Evolutionary conservation across 2,888 invertebrate genomes (phyloP), one percentile per base, ranked within the genome.

Genomic region (Piscicola geometra): DNA sequence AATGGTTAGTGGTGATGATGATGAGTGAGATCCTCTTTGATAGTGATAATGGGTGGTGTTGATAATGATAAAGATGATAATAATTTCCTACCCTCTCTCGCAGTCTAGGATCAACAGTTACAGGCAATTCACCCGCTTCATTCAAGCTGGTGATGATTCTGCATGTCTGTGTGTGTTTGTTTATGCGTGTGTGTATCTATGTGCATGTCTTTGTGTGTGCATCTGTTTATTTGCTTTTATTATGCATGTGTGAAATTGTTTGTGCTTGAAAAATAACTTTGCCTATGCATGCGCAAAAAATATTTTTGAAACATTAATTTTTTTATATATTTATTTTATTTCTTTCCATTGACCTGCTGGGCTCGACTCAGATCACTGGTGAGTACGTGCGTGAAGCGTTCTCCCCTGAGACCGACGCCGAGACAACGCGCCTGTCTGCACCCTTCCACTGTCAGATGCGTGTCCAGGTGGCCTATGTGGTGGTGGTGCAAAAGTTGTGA

Each of bases 351-450:
- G n/a, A 73, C 73, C 25, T 73, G 25, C 12, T 60, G 3, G 25
- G 73, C 73, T 32, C 73, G n/a, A n/a, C 25, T 60, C n/a, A 73
- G 41, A 36, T 73, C 73, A 36, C 73, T 73, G 73, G 28, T 73
- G 36, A 64, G 64, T 12, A 73, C 36, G 41, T 73, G 73, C 18
- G 73, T 73, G 73, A 73, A 73, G n/a, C 18, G 21, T 56, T 73
- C 73, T 18, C 32, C 35, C 35, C 25, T 35, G 35, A 73, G 35
- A 60, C 35, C 21, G 60, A 56, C n/a, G 21, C 73, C 73, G 28
- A 73, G 25, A 2, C 30, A 33, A 9, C 21, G 33, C 0, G 64
- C 73, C 36, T 73, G 73, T 36, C 32, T 1, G 12, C 21, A n/a
- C 5, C 73, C 73, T 9, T 30, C 41, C 64, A 56, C 21, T 0